Evolutionary conservation across 2,797 vertebrate genomes (phyloP).

Genomic region (Naso thynnoides): DNA sequence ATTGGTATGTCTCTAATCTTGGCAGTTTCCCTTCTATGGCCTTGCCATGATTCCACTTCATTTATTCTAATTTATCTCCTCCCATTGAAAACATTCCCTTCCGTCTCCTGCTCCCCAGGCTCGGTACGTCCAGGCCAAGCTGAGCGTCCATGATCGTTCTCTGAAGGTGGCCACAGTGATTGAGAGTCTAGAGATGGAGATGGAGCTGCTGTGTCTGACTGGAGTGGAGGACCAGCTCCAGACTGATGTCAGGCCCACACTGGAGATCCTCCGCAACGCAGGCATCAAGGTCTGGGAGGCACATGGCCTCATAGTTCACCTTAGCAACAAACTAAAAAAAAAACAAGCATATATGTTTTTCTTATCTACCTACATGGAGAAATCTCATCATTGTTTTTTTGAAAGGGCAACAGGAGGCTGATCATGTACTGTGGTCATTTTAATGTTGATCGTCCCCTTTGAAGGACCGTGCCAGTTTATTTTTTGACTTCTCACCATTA

Average conservation of each 20-base stretch:
- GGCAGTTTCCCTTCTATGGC: background rate
- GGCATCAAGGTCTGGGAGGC: conserved; percentile 92
- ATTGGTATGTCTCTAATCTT: background rate
- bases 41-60: conserved; percentile 12
- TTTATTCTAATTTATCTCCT: conserved; percentile 13
- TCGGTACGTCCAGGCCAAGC: conserved; percentile 95
- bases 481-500: too few relatives aligned
- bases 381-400: conserved; percentile 17
- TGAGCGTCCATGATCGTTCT: conserved; percentile 97
- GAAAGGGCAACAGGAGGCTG: background rate
- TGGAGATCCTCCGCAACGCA: conserved; percentile 96
- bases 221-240: conserved; percentile 98
- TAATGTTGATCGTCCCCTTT: background rate
- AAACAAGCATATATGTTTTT: conserved; percentile 32
- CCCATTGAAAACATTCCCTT: conserved; percentile 6
- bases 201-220: conserved; percentile 96
- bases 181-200: conserved; percentile 98
- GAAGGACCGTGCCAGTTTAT: too few relatives aligned
- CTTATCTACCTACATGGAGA: background rate
- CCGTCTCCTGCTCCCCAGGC: conserved; percentile 80
- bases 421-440: background rate
- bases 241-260: conserved; percentile 93
- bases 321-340: conserved; percentile 20
- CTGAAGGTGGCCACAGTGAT: conserved; percentile 97
- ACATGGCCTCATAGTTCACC: background rate